Evolutionary conservation across 1,140 invertebrate genomes (phyloP), one percentile per base, ranked within the genome.

Genomic region (Bemisia tabaci): DNA sequence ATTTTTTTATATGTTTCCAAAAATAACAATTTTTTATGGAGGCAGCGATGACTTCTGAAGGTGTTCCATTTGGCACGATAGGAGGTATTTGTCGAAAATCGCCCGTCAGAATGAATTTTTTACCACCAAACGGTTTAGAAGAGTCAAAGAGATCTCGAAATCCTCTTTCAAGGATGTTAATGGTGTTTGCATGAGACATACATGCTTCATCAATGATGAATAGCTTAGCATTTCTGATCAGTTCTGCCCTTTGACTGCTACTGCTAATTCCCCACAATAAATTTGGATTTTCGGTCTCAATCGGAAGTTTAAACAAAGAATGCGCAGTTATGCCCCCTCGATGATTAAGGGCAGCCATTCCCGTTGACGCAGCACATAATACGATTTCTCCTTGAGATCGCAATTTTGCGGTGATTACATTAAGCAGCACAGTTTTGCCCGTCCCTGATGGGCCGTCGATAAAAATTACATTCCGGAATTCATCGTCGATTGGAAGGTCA

Each of bases 121-220:
- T 73, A 22, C 71, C 73, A 22, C 72, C 72, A 63, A 75, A 74
- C 2, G 67, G 71, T 58, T 65, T 1, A 66, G 68, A 26, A 65
- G 59, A 60, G 66, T 67, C 58, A 67, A 68, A 67, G 59, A 72
- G 65, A 62, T 71, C 68, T 26, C 64, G 62, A 24, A 73, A 65
- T 59, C 68, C 68, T 60, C 67, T 62, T 64, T 74, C 71, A 5
- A 71, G 39, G 1, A 69, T 67, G 48, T 73, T 61, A 9, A 74
- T 22, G 0, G 70, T 72, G 64, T 68, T 70, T 27, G 63, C 24
- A n/a, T 68, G 71, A 12, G 71, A 59, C 73, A 75, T 74, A 2
- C 71, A 70, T 1, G 71, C 73, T 67, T 76, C 75, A 63, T 75
- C 73, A 70, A 71, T 75, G 26, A 76, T 67, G 22, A 74, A 72